Base-by-base conservation (phyloP, 2,888 invertebrate species). In the Rhimphoctona megacephalus region DNA sequence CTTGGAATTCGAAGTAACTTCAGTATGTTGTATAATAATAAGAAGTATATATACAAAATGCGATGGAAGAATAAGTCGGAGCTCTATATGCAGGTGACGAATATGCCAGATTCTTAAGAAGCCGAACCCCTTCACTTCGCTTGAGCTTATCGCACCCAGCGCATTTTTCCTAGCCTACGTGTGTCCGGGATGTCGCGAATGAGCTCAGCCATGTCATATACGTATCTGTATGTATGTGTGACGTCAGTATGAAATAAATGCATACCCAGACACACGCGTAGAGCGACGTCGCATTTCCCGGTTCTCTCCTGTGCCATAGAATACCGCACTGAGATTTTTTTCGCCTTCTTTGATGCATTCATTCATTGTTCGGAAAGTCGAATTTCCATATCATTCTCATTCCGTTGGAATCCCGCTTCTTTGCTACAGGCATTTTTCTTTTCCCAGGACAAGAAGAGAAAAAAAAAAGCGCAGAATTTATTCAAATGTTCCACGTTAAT, bases 331-430 rank as follows among this genome's bases (percentile, higher is more conserved):
- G 25, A 36, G 74, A 67, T 76, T 82, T n/a, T 54, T 54, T 43
- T 39, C 49, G 25, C 73, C 39, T 54, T 73, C 66, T 39, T 73
- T 67, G 81, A 81, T 74, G 74, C 52, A 76, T 82, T 69, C 82
- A 46, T 69, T 74, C 82, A 74, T 81, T 81, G 81, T 74, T 74
- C 66, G 74, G 36, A 66, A 81, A 81, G 74, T 67, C 66, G 25
- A 74, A 81, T 81, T 81, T 74, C 66, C 81, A 81, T 81, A 81
- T 81, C 73, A 66, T 81, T 81, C 81, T 72, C 73, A 73, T 72
- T 81, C 81, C 66, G 52, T 49, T 46, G 72, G 52, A 73, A 81
- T 66, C 25, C 39, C 52, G 46, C 64, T 46, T 73, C 73, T 66
- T 46, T 11, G 73, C 52, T 25, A 36, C 72, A 39, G 64, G 64